Evolutionary conservation across 2,113 vertebrate species (phyloP), one percentile per base, ranked within the genome.

Genomic region (Ochotona curzoniae): DNA sequence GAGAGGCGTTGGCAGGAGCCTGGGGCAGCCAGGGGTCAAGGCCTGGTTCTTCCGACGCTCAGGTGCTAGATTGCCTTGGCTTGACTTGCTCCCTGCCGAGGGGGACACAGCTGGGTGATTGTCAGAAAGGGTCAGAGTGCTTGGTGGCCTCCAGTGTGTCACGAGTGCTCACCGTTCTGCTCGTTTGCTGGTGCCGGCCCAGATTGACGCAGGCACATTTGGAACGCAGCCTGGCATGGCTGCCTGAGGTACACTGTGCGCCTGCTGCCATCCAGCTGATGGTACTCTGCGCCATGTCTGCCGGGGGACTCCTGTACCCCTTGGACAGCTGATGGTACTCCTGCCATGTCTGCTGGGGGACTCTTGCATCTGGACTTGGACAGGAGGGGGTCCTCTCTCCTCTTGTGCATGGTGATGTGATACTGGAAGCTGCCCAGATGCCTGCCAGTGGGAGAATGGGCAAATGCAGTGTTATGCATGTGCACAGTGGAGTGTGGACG

Each of bases 401-500:
- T 47, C 66, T 30, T 54, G 25, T 28, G 35, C 91, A 44, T 66
- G 73, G 2, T 23, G 51, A 67, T 71, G 32, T 18, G 81, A 25
- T 2, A 57, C 90, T 88, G 95, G 78, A 66, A 71, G 17, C 21
- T 3, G 78, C 95, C 81, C 94, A 73, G 93, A 71, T 78, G 79
- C 91, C 79, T 54, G 0, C 76, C 83, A 38, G 30, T 30, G 25
- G 23, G 51, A 80, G 78, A 73, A 38, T 7, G 47, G 83, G 5
- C 81, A 84, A 82, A 32, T 60, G 5, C 17, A 3, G 64, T 0
- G 66, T 64, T 93, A 60, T 25, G 2, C 5, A 13, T 4, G 32
- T 8, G 0, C 87, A 93, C 93, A 87, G 60, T 91, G 92, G 91
- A 83, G 86, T 93, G 93, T 93, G 28, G 0, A 54, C 67, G 91